Percentiles rank a stretch among this genome's conserved stretches.
Evolutionary conservation across 1,140 invertebrate species (phyloP).

Genomic region (Drosophila kanapiae): DNA sequence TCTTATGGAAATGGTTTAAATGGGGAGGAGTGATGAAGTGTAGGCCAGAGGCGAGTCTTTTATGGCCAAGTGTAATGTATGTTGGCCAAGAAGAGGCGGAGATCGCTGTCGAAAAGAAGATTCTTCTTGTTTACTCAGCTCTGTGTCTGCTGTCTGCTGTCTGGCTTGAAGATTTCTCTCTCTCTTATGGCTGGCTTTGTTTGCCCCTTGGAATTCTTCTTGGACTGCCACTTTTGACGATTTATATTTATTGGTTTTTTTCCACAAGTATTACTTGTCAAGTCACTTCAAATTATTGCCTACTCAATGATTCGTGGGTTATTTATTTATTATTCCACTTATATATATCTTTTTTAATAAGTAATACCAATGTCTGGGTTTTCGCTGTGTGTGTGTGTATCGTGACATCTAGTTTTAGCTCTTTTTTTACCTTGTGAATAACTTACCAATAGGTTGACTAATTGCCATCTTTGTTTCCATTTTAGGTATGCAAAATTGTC

Average conservation of each 20-base stretch:
- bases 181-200: constrained; percentile 10
- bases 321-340: constrained; percentile 39
- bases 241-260: constrained; percentile 44
- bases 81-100: constrained; percentile 30
- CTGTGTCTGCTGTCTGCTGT: constrained; percentile 33
- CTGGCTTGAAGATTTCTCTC: constrained; percentile 51
- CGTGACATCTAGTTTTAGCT: constrained; percentile 15
- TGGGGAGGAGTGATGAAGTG: constrained; percentile 28
- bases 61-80: constrained; percentile 45
- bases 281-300: constrained; percentile 62
- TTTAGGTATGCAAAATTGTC: constrained; percentile 11
- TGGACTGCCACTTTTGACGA: constrained; percentile 10
- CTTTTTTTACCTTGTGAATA: not conserved
- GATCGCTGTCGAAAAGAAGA: constrained; percentile 7
- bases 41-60: constrained; percentile 43
- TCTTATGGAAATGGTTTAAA: constrained; percentile 47
- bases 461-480: not conserved
- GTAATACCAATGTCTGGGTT: constrained; percentile 23
- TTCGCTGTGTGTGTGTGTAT: constrained; percentile 2
- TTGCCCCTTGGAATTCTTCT: constrained; percentile 33
- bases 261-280: constrained; percentile 33
- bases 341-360: constrained; percentile 15
- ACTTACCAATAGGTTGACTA: not conserved
- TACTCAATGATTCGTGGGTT: constrained; percentile 51
- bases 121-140: constrained; percentile 41